Conservation (phyloP, 2,797 vertebrate species). For the Sebastolobus alascanus region DNA sequence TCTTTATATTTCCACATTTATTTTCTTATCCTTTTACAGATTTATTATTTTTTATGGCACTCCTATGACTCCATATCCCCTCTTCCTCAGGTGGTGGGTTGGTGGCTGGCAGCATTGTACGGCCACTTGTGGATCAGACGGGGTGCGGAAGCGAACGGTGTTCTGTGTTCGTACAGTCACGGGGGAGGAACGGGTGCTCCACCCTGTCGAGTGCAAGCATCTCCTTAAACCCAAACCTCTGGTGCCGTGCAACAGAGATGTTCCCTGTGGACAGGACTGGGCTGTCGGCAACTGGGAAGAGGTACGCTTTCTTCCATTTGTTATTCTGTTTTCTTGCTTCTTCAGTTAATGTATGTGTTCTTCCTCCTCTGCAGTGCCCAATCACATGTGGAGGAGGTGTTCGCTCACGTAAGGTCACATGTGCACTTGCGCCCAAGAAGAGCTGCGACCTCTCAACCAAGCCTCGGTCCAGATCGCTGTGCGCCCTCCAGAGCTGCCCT, state of each 20-base stretch:
- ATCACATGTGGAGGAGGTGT: conserved; percentile 94
- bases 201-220: conserved; percentile 89
- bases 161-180: conserved; percentile 92
- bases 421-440: conserved; percentile 83
- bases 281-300: conserved; percentile 92
- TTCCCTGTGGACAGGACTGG: conserved; percentile 94
- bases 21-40: not conserved
- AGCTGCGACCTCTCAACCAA: conserved; percentile 88
- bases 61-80: not conserved
- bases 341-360: not conserved
- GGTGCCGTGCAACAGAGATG: conserved; percentile 92
- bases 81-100: conserved; percentile 93
- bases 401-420: conserved; percentile 89
- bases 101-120: conserved; percentile 97
- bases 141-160: conserved; percentile 90
- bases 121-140: conserved; percentile 88
- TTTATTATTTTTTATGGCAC: not conserved
- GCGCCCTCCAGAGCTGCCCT: conserved; percentile 92
- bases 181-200: conserved; percentile 92
- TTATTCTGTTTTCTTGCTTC: not conserved
- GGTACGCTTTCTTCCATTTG: conserved; percentile 70
- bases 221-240: conserved; percentile 92
- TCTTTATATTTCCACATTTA: not conserved
- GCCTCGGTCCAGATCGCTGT: conserved; percentile 92
- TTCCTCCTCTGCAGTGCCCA: conserved; percentile 88